Conservation (phyloP, 2,113 vertebrate species). For the Heterochromis multidens region DNA sequence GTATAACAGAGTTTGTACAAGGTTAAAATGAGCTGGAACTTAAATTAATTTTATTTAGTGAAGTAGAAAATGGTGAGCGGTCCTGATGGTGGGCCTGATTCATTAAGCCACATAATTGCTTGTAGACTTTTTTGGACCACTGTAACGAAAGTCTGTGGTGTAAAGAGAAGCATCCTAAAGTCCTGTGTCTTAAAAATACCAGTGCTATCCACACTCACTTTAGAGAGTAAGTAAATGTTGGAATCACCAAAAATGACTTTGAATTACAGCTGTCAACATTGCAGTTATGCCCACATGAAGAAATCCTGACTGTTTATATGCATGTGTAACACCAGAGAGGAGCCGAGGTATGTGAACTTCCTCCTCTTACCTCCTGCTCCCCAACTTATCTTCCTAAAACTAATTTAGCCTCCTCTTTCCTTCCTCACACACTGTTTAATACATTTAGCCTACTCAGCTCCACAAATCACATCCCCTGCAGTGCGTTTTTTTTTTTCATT, state of each 20-base stretch:
- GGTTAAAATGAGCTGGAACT: background rate
- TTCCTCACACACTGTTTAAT: conserved; percentile 19
- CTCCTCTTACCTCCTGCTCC: background rate
- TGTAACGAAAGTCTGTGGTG: background rate
- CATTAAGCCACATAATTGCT: background rate
- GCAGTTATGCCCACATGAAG: background rate
- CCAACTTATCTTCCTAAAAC: conserved; percentile 11
- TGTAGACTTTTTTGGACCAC: background rate
- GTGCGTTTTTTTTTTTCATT: background rate
- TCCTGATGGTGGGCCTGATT: background rate
- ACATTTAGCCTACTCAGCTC: background rate
- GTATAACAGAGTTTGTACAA: background rate
- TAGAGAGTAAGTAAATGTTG: background rate
- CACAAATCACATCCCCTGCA: conserved; percentile 17
- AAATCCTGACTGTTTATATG: background rate
- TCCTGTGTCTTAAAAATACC: background rate
- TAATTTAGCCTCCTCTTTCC: conserved; percentile 4
- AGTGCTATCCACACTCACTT: background rate
- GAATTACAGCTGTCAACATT: background rate
- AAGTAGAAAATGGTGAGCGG: background rate
- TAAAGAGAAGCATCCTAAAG: background rate
- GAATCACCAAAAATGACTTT: background rate
- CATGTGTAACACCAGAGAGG: background rate
- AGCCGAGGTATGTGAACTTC: background rate
- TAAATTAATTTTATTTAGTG: background rate